Base-by-base conservation (phyloP, 2,797 vertebrate genomes). In the Phaenicophaeus curvirostris region DNA sequence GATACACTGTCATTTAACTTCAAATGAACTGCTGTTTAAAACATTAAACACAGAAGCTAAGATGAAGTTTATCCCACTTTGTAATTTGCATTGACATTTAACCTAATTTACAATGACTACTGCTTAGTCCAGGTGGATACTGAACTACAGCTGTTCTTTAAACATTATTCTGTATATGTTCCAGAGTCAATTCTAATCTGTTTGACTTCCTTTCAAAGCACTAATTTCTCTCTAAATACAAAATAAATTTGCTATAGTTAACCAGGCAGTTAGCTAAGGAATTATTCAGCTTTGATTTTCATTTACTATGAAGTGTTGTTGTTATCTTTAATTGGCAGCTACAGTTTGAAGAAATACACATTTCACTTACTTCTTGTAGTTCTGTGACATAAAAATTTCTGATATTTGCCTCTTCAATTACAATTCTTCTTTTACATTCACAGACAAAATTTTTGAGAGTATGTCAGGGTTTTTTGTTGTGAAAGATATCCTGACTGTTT, bases 401-500 rank as follows among this genome's bases (percentile, higher is more conserved):
- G 6, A 3, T 81, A 39, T 39, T 59, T 46, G 0, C 75, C 21
- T 74, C 13, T 90, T 81, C 69, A 75, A 72, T 76, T 82, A 76
- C 53, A 59, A 20, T 41, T 46, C 28, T 39, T 59, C 21, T 77
- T 77, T 69, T 94, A 86, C 19, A 57, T 48, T 50, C 39, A 73
- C 35, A 31, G 8, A 6, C 2, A 21, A 85, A 79, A 54, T 44
- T 9, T 67, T 79, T 78, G 61, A 62, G 62, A 48, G 10, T 57
- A 44, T 17, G 50, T 44, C 10, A 88, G 77, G 51, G 30, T 15
- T 7, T 89, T 35, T 96, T 35, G 87, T 50, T 84, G 77, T 59
- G n/a, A 67, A 62, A 93, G 48, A 59, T 83, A 50, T 50, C 7
- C 80, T 75, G 15, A 9, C 17, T 66, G 28, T 94, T 96, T 96